Base-by-base conservation (phyloP, 2,797 vertebrate species). In the Nothura maculosa region DNA sequence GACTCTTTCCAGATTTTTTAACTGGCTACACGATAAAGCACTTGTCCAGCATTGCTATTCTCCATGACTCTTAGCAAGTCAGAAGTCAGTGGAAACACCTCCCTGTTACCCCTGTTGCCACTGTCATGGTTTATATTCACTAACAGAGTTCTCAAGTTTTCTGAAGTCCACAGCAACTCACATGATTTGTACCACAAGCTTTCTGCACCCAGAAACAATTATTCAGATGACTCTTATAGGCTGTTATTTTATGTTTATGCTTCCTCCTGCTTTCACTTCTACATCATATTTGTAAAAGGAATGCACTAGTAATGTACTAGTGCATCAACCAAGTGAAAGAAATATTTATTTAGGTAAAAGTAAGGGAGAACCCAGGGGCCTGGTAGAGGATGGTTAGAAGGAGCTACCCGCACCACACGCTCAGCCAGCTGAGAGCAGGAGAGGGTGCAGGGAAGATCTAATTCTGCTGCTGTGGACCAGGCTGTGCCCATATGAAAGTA, bases 311-410 rank as follows among this genome's bases (percentile, higher is more conserved):
- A 38, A 16, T 21, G 16, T 12, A 25, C 6, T 21, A 20, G 6
- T n/a, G 8, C 13, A 3, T 14, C 43, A 87, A 84, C 17, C 12
- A 83, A 81, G 24, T 60, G 32, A 1, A 75, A 12, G 75, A 88
- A 54, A 73, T 20, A 10, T 52, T 79, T 63, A 81, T 91, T 89
- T 54, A 68, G 50, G 34, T 16, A 84, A 87, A 92, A 81, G 30
- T 38, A 64, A 14, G 25, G 48, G 20, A 86, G 43, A 79, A 76
- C 83, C 57, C 15, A 50, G 20, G 19, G 0, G 13, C 27, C 30
- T 74, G 24, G 52, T 25, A 66, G 30, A 73, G 25, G n/a, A 36
- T 5, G 66, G 57, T 22, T 67, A 38, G 11, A 52, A 93, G 50
- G 22, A 88, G 20, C 42, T 64, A 36, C 48, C 50, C 27, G 70